These are phyloP conservation scores for Caenorhabditis drosophilae DNA, from an alignment of 2,888 invertebrate species.

Conservation along the genomic window DNA sequence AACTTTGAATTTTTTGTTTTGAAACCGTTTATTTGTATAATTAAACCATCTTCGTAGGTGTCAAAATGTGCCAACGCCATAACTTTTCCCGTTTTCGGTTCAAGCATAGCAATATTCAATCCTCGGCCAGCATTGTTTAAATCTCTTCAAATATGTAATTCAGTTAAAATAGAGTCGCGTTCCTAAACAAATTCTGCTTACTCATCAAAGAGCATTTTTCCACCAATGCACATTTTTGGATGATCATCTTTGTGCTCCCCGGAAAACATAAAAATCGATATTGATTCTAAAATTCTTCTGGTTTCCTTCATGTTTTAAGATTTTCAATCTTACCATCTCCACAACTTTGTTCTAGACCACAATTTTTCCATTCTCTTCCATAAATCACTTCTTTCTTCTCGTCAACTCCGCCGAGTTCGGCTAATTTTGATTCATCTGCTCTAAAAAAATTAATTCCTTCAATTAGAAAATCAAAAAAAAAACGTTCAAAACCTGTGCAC, in stretches of 20 bases:
- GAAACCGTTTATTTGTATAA: neutral
- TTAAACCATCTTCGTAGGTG: conserved; percentile 72
- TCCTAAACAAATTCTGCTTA: conserved; percentile 7
- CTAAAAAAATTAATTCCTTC: conserved; percentile 11
- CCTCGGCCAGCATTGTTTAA: conserved; percentile 74
- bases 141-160: conserved; percentile 39
- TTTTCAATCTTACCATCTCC: conserved; percentile 23
- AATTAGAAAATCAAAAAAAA: neutral
- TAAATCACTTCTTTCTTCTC: conserved; percentile 22
- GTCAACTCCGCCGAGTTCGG: conserved; percentile 34
- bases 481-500: too few species aligned
- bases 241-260: conserved; percentile 72
- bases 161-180: neutral
- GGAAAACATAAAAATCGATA: conserved; percentile 48
- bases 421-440: conserved; percentile 45
- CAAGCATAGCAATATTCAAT: conserved; percentile 73
- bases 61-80: conserved; percentile 73
- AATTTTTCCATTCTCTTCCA: conserved; percentile 41
- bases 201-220: conserved; percentile 65
- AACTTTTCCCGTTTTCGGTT: conserved; percentile 71
- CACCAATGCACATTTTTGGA: conserved; percentile 73
- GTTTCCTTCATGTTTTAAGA: neutral
- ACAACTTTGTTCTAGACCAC: conserved; percentile 40
- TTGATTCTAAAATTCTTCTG: conserved; percentile 21
- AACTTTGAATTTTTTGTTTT: too few species aligned